These are phyloP conservation scores for Pseudomugil gertrudae DNA, from an alignment of 2,797 vertebrate species.

Conservation along the genomic window DNA sequence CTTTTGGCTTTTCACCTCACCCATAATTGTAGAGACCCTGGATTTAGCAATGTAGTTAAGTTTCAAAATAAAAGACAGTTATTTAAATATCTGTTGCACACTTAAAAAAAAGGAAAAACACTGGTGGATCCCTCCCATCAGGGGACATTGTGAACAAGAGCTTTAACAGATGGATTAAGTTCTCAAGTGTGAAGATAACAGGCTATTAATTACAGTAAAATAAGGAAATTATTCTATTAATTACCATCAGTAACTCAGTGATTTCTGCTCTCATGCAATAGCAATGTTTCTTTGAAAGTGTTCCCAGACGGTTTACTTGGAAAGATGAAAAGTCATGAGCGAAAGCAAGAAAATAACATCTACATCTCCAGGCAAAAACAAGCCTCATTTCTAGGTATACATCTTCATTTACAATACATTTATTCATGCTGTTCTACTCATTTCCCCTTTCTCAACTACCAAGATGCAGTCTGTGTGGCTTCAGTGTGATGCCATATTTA, in stretches of 20 bases:
- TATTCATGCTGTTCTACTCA: not conserved
- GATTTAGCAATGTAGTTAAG: no score
- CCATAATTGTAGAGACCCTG: not conserved
- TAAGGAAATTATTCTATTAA: not conserved
- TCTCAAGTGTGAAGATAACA: not conserved
- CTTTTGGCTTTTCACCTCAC: no score
- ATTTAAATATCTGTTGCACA: not conserved
- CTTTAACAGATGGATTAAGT: no score
- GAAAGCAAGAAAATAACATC: not conserved
- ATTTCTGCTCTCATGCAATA: not conserved
- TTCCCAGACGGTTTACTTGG: not conserved
- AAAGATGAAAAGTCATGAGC: not conserved
- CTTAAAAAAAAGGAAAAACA: not conserved
- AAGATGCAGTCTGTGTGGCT: not conserved
- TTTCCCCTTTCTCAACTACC: no score
- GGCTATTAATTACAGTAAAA: not conserved
- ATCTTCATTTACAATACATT: not conserved
- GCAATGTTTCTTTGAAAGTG: not conserved
- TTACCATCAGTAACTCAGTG: not conserved
- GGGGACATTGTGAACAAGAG: not conserved
- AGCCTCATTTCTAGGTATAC: not conserved
- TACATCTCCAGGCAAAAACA: not conserved
- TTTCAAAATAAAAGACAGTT: no score
- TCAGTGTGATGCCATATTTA: no score
- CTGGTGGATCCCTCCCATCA: no score